phyloP scores from a whole-genome alignment of 1,140 invertebrate genomes.

The Luehdorfia chinensis region DNA sequence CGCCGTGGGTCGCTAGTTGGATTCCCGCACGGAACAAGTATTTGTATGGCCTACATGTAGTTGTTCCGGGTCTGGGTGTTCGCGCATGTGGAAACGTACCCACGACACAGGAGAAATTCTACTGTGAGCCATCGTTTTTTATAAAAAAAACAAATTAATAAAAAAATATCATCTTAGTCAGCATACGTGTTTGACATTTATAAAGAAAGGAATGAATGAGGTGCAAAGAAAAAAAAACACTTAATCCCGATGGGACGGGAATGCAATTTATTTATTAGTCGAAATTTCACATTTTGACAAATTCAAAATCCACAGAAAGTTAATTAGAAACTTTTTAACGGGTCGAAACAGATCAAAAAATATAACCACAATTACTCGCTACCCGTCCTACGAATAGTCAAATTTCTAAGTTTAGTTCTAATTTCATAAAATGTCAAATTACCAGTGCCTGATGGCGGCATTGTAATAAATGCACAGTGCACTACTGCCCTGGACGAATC shows the following conservation, averaged over 20 bases:
- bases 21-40: no score
- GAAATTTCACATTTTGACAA: slow-evolving; percentile 71
- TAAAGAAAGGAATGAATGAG: no score
- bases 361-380: slow-evolving; percentile 58
- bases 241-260: slow-evolving; percentile 44
- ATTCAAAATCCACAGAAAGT: slow-evolving; percentile 62
- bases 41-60: no score
- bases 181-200: no score
- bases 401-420: slow-evolving; percentile 47
- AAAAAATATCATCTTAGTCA: no score
- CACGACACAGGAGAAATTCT: no score
- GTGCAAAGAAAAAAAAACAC: slow-evolving; percentile 35
- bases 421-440: slow-evolving; percentile 53
- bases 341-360: slow-evolving; percentile 62
- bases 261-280: slow-evolving; percentile 66
- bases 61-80: no score
- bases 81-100: no score
- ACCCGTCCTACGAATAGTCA: slow-evolving; percentile 51
- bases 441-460: slow-evolving; percentile 47
- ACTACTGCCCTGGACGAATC: slow-evolving; percentile 69
- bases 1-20: no score
- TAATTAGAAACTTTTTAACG: slow-evolving; percentile 49
- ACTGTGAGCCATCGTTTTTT: no score
- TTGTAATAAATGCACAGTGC: slow-evolving; percentile 65
- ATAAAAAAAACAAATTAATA: no score